Evolutionary conservation across 2,797 vertebrate species (phyloP), one percentile per base, ranked within the genome.

Genomic region (Oreochromis mossambicus): DNA sequence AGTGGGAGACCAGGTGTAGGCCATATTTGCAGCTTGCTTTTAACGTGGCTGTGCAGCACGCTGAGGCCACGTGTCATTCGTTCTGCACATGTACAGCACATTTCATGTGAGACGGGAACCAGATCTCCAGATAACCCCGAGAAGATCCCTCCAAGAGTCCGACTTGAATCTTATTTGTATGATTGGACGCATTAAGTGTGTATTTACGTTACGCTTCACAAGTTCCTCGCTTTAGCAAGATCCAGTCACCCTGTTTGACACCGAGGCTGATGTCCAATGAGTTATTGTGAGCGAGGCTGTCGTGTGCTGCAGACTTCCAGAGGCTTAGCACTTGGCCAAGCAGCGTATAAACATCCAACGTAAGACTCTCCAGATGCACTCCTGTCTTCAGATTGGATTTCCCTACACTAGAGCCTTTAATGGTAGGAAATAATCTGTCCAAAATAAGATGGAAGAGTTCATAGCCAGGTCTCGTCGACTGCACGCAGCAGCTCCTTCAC

Each of bases 331-430:
- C 92, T 93, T 91, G 95, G 95, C 95, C 90, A 73, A 82, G 91
- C 83, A 61, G 81, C 82, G 78, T 88, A 87, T 95, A 96, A 96
- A 97, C 96, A 96, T 92, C 89, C 81, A 90, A 5, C 54, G 88
- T 95, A 95, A 97, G 89, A 95, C 87, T 96, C 77, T 96, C 95
- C 96, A 96, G 95, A 96, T 89, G 92, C 92, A 79, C 91, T 81
- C 73, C 77, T 83, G 92, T 89, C 92, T 87, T 90, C 87, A 86
- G 86, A 70, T 91, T 91, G 89, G 92, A 92, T 90, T 93, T 93
- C 92, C 90, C 90, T 86, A 14, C 85, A 79, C 75, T 52, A 86
- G 87, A 79, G 58, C 87, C 93, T 92, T 93, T 94, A 93, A 92
- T 93, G 93, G 93, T 89, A 92, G 94, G 93, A 94, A 93, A 92